Evolutionary conservation across 1,140 invertebrate species (phyloP), one percentile per base, ranked within the genome.

Genomic region (Holotrichia oblita): DNA sequence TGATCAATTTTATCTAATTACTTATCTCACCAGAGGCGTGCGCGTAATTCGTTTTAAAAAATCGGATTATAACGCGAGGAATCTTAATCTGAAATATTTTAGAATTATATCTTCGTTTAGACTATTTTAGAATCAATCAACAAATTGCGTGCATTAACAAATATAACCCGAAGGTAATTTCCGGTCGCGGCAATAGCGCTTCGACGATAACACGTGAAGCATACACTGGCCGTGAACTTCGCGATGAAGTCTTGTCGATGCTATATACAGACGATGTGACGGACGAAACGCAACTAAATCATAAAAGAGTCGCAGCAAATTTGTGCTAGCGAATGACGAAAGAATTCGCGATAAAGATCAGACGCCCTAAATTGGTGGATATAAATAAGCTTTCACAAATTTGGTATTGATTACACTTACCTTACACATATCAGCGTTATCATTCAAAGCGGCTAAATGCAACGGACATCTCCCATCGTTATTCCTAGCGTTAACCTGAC

Each of bases 361-460:
- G 48, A 48, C 12, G 14, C 27, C 7, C 12, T n/a, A 55, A 55
- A 55, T 69, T 69, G 22, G 20, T 2, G 22, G 61, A 27, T 69
- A 69, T 69, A 10, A 22, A 69, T 69, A 69, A 69, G 12, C 8
- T 27, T 3, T 69, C 7, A 69, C 44, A 0, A 48, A n/a, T 34
- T 34, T 2, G 2, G 4, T 55, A n/a, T 55, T 10, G 17, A 34
- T 34, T n/a, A 4, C 40, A 78, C 73, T 80, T 83, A 91, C 89
- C 88, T 97, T 97, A 87, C 97, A 98, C 86, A 98, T 92, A 87
- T 98, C 97, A 0, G 98, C 91, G 86, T 99, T 96, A 83, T 99
- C 98, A 83, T 96, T 95, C 44, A 97, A 91, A 0, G 98, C 97
- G 0, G 98, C 97, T 59, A 99, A 94, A 87, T 99, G 98, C 27